Conservation (phyloP, 2,888 invertebrate genomes). For the Pasiphila rectangulata region DNA sequence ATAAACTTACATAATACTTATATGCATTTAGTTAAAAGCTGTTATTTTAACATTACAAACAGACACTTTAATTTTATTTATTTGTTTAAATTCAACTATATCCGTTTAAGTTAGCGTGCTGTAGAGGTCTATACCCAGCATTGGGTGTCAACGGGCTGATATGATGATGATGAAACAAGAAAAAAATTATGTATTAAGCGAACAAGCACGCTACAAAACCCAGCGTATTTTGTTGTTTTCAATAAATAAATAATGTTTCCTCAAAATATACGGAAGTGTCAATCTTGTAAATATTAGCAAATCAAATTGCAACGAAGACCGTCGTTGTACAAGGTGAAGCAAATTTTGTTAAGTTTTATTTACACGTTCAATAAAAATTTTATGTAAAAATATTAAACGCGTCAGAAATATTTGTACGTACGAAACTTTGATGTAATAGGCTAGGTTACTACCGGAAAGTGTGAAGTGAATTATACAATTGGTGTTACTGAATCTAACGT, state of each 20-base stretch:
- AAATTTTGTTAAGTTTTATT: constrained; percentile 26
- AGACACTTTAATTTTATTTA: too few relatives aligned
- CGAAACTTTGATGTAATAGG: constrained; percentile 17
- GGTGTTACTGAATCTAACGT: constrained; percentile 23
- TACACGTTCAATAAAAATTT: constrained; percentile 23
- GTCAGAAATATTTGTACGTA: constrained; percentile 10
- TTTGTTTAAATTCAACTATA: too few relatives aligned
- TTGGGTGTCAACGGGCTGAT: too few relatives aligned
- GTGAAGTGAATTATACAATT: constrained; percentile 44
- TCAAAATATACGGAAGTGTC: constrained; percentile 22
- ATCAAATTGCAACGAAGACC: constrained; percentile 28
- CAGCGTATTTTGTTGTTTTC: too few relatives aligned
- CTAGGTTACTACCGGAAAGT: constrained; percentile 24
- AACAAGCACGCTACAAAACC: too few relatives aligned
- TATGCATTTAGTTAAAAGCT: too few relatives aligned
- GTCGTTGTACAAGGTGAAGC: constrained; percentile 27
- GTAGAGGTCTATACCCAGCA: too few relatives aligned
- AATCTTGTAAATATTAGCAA: constrained; percentile 26
- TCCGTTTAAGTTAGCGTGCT: too few relatives aligned
- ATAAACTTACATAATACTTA: too few relatives aligned
- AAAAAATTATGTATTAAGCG: too few relatives aligned
- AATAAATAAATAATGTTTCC: constrained; percentile 2
- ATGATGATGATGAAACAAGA: too few relatives aligned
- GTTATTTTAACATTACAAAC: too few relatives aligned
- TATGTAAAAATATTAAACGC: constrained; percentile 14